phyloP scores from a whole-genome alignment of 2,888 invertebrate genomes.

The Meganola albula region DNA sequence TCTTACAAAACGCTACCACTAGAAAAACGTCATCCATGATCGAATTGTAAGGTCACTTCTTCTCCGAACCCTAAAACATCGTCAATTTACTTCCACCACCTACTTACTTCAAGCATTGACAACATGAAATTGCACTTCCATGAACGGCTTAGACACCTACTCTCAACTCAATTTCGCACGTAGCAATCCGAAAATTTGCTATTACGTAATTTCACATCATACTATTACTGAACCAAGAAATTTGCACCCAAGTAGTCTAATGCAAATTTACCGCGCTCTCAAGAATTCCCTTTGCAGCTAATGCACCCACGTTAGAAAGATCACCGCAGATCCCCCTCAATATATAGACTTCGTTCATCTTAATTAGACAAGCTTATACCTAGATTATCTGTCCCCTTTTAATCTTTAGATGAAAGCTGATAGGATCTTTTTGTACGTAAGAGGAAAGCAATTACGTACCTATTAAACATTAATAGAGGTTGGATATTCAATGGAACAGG shows the following conservation, averaged over 20 bases:
- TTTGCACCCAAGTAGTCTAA: conserved; percentile 25
- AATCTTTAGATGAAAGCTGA: conserved; percentile 38
- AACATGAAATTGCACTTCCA: too few relatives aligned
- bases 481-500: conserved; percentile 36
- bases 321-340: conserved; percentile 23
- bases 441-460: conserved; percentile 44
- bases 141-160: too few relatives aligned
- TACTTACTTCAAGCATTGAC: too few relatives aligned
- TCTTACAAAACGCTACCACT: too few relatives aligned
- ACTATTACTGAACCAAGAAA: conserved; percentile 32
- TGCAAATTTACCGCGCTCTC: conserved; percentile 25
- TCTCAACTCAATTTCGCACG: conserved; percentile 25
- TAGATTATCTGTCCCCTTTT: conserved; percentile 40
- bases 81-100: too few relatives aligned
- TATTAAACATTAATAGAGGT: conserved; percentile 50
- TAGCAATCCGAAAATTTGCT: conserved; percentile 29
- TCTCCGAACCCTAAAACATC: too few relatives aligned
- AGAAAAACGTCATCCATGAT: too few relatives aligned
- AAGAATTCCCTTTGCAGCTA: conserved; percentile 43
- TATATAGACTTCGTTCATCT: conserved; percentile 28
- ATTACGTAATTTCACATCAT: conserved; percentile 31
- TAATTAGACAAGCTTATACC: conserved; percentile 39
- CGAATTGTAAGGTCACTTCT: too few relatives aligned
- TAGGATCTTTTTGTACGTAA: conserved; percentile 29
- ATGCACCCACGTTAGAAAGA: conserved; percentile 44